Evolutionary conservation across 2,797 vertebrate species (phyloP).

Genomic region (Sebastes iracundus): DNA sequence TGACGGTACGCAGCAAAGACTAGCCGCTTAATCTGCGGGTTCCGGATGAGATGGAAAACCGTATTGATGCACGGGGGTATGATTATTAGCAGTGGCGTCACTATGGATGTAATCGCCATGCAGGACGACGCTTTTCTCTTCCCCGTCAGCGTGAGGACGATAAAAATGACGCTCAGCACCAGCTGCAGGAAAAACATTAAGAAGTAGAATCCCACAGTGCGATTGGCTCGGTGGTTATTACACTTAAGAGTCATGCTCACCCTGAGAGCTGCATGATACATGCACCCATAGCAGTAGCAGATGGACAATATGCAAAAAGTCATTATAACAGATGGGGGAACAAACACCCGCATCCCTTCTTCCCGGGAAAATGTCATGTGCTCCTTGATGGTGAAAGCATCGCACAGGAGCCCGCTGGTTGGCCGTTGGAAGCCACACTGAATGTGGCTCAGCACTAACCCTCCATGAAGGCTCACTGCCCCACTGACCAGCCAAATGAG

Average conservation of each 20-base stretch:
- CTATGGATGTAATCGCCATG: neutral
- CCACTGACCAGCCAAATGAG: conserved; percentile 16
- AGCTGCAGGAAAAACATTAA: neutral
- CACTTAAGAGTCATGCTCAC: neutral
- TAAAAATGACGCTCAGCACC: neutral
- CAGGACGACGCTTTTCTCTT: neutral
- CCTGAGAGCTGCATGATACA: neutral
- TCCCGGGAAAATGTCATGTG: neutral
- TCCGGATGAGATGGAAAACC: neutral
- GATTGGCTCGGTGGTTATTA: neutral
- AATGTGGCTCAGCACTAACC: neutral
- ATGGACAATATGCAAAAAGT: conserved; percentile 14
- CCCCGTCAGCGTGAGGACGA: neutral
- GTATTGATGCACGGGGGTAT: neutral
- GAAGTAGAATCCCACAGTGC: conserved; percentile 15
- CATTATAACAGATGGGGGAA: neutral
- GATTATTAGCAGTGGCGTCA: neutral
- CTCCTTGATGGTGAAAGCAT: conserved; percentile 3
- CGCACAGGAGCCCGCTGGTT: neutral
- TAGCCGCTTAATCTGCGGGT: neutral
- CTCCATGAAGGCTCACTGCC: neutral
- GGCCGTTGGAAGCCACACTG: neutral
- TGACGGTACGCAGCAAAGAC: neutral
- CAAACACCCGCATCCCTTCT: neutral
- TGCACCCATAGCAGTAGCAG: conserved; percentile 27